phyloP scores from a whole-genome alignment of 1,140 invertebrate genomes.

The Aradophagus sp. region DNA sequence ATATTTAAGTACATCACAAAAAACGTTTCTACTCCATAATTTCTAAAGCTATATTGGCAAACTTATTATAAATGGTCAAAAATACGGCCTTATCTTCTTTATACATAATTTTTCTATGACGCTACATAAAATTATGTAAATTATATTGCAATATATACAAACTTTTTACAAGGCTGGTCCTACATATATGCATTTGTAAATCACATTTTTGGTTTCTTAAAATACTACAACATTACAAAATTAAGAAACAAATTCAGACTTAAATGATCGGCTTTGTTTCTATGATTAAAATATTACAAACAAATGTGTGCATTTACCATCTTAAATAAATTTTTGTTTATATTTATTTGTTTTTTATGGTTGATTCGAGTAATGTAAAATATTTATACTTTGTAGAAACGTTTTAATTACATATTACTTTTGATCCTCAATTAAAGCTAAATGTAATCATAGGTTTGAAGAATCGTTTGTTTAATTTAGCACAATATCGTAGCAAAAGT shows the following conservation, averaged over 20 bases:
- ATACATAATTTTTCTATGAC: slow-evolving; percentile 3
- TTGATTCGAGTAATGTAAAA: slow-evolving; percentile 5
- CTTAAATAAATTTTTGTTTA: slow-evolving; percentile 4
- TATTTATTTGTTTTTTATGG: background rate
- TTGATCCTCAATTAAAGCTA: no score
- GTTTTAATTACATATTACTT: no score
- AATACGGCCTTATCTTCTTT: slow-evolving; percentile 12
- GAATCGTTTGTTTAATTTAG: no score
- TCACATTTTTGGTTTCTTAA: slow-evolving; percentile 17
- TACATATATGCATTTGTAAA: slow-evolving; percentile 25
- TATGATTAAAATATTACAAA: background rate
- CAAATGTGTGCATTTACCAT: background rate
- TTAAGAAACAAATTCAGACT: background rate
- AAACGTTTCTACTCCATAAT: slow-evolving; percentile 52
- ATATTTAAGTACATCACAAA: slow-evolving; percentile 27
- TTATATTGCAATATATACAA: slow-evolving; percentile 24
- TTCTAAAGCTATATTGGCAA: slow-evolving; percentile 38
- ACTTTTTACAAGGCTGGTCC: slow-evolving; percentile 35
- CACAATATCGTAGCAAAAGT: no score
- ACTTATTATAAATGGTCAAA: slow-evolving; percentile 20
- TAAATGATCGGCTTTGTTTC: background rate
- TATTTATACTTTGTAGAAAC: slow-evolving; percentile 24
- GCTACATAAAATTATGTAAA: slow-evolving; percentile 32
- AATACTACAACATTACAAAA: background rate
- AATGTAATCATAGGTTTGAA: no score